Conservation (phyloP, 1,140 invertebrate species). For the Colletes gigas region DNA sequence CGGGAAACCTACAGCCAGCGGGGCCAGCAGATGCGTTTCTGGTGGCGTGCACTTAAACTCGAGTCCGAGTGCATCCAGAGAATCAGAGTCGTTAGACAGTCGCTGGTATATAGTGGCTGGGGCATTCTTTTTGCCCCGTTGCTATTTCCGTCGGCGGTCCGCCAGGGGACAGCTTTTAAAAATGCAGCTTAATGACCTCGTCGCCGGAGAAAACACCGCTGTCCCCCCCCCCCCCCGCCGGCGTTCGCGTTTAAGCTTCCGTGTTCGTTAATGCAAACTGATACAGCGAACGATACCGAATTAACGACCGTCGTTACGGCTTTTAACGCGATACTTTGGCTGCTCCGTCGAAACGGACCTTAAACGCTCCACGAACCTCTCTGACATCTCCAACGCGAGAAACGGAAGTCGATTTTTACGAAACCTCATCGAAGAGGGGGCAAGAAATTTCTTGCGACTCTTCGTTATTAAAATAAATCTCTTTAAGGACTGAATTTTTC, state of each 20-base stretch:
- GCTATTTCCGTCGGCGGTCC: constrained; percentile 21
- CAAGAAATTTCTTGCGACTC: too few species aligned
- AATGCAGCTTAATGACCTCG: constrained; percentile 50
- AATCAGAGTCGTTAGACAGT: constrained; percentile 34
- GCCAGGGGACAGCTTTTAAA: constrained; percentile 39
- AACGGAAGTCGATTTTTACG: too few species aligned
- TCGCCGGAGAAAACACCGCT: constrained; percentile 3
- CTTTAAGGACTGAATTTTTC: too few species aligned
- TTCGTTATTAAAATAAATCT: too few species aligned
- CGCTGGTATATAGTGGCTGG: neutral
- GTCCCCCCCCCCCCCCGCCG: constrained; percentile 6
- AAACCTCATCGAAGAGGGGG: too few species aligned
- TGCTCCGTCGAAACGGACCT: neutral
- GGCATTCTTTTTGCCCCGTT: neutral
- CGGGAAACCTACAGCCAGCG: neutral
- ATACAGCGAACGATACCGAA: constrained; percentile 35
- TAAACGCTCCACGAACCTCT: neutral
- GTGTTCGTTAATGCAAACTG: constrained; percentile 38
- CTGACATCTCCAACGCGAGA: too few species aligned
- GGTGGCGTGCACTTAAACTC: constrained; percentile 10
- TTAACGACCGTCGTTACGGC: constrained; percentile 36
- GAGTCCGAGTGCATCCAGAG: neutral
- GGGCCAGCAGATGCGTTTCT: neutral
- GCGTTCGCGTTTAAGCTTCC: constrained; percentile 2
- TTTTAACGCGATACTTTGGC: constrained; percentile 34